Conservation (phyloP, 2,888 invertebrate species). For the Eledone cirrhosa region DNA sequence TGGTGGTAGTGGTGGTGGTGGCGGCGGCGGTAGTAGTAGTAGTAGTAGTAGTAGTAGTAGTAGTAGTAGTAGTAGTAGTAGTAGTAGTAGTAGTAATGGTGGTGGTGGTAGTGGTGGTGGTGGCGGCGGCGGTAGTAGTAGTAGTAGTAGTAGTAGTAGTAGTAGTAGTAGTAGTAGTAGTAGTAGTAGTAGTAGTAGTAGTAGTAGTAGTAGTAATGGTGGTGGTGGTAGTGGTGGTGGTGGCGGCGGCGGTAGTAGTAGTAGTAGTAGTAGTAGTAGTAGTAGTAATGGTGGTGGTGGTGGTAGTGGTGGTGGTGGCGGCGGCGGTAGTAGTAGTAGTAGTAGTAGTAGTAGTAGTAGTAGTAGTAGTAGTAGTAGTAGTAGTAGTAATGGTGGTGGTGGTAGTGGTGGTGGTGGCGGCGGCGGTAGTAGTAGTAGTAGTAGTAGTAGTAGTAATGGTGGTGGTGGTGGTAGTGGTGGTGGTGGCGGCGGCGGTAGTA, state of each 20-base stretch:
- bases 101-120: neutral
- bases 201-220: constrained; percentile 64
- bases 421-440: constrained; percentile 32
- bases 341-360: constrained; percentile 37
- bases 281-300: constrained; percentile 30
- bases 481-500: neutral
- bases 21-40: constrained; percentile 31
- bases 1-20: neutral
- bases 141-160: constrained; percentile 35
- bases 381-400: constrained; percentile 28
- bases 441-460: neutral
- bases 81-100: constrained; percentile 33
- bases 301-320: neutral
- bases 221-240: neutral
- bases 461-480: neutral
- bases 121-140: constrained; percentile 27
- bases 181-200: constrained; percentile 67
- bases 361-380: constrained; percentile 71
- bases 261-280: constrained; percentile 30
- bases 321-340: constrained; percentile 31
- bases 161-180: constrained; percentile 37
- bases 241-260: constrained; percentile 29
- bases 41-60: constrained; percentile 50
- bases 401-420: neutral
- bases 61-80: constrained; percentile 70